A percentile compares a stretch with the other conserved stretches of the same genome.
Evolutionary conservation across 2,888 invertebrate species (phyloP).

Genomic region (Polydrusus cervinus): DNA sequence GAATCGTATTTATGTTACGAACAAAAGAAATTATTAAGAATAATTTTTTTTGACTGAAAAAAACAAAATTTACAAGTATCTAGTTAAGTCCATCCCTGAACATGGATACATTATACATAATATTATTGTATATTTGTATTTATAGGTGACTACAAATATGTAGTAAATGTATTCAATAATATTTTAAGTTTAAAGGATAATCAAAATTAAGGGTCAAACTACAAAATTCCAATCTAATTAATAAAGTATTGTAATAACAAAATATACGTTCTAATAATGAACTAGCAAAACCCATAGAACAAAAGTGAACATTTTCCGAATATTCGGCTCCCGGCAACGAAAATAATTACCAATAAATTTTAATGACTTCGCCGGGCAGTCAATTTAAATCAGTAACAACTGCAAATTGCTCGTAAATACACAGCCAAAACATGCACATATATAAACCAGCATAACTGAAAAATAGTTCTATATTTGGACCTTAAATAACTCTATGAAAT

Average conservation of each 20-base stretch:
- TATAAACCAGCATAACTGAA: slow-evolving; percentile 46
- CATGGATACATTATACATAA: no score
- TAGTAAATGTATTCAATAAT: no score
- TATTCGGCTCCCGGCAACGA: slow-evolving; percentile 45
- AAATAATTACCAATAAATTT: slow-evolving; percentile 58
- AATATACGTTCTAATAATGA: slow-evolving; percentile 36
- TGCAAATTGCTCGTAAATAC: slow-evolving; percentile 56
- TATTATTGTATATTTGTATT: no score
- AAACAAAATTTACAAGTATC: no score
- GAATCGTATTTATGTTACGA: no score
- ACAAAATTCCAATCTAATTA: slow-evolving; percentile 7
- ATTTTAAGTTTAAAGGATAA: no score
- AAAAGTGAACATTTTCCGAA: slow-evolving; percentile 41
- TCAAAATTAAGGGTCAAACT: neutral
- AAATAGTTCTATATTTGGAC: slow-evolving; percentile 38
- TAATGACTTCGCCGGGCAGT: slow-evolving; percentile 55
- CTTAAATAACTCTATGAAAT: slow-evolving; percentile 22
- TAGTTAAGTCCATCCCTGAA: no score
- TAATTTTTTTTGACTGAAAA: no score
- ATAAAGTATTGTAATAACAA: slow-evolving; percentile 25
- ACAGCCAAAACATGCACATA: slow-evolving; percentile 34
- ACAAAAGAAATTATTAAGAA: no score
- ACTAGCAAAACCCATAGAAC: slow-evolving; percentile 34
- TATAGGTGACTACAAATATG: no score
- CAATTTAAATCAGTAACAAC: slow-evolving; percentile 56